phyloP scores from a whole-genome alignment of 2,797 vertebrate species.

The Sebastes nivosus region DNA sequence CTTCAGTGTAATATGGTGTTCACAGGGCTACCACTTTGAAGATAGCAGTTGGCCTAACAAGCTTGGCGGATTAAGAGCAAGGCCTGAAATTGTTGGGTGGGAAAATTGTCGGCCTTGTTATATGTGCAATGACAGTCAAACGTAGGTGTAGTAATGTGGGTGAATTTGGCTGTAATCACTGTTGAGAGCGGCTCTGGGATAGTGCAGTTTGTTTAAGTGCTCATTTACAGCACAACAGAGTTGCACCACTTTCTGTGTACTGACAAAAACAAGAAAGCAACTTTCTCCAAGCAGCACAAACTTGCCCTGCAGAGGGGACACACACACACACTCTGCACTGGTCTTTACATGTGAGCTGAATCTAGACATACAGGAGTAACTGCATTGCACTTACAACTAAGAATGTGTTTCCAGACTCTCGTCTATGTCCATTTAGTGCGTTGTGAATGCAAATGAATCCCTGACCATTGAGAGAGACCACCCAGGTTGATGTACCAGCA shows the following conservation, averaged over 20 bases:
- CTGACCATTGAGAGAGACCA: background rate
- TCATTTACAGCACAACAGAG: background rate
- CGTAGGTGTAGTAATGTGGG: background rate
- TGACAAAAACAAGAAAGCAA: background rate
- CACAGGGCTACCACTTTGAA: background rate
- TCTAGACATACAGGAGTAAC: background rate
- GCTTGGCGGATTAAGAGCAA: constrained; percentile 1
- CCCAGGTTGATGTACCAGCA: background rate
- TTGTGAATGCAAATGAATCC: background rate
- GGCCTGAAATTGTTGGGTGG: constrained; percentile 29
- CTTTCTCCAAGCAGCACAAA: background rate
- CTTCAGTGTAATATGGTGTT: background rate
- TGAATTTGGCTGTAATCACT: background rate
- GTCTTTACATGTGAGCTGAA: background rate
- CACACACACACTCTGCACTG: background rate
- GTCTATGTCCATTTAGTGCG: background rate
- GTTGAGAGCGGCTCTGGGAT: background rate
- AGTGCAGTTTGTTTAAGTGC: background rate
- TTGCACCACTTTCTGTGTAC: background rate
- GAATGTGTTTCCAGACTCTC: background rate
- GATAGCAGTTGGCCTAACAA: background rate
- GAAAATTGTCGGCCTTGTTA: background rate
- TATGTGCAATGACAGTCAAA: background rate
- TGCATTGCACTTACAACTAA: background rate
- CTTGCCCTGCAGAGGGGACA: background rate